A percentile compares a stretch with the other conserved stretches of the same genome.
Conservation (phyloP, 2,113 vertebrate species). For the Pachycephala philippinensis region DNA sequence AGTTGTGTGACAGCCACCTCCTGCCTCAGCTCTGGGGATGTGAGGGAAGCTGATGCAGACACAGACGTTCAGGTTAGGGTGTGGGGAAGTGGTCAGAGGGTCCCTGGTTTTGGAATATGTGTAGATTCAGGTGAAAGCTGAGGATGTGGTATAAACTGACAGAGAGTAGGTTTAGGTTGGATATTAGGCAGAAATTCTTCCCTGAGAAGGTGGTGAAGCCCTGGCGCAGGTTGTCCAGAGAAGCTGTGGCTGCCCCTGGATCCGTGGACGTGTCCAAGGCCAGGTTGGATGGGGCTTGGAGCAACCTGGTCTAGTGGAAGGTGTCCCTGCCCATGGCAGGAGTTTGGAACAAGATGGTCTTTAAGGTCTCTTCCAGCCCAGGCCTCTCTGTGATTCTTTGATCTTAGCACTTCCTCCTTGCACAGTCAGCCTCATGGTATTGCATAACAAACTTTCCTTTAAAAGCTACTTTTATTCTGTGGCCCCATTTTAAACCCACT, state of each 20-base stretch:
- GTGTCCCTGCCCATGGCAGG: not conserved
- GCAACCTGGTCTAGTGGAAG: fast-evolving
- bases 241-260: not conserved
- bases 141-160: not conserved
- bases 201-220: not conserved
- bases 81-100: not conserved
- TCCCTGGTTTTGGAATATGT: not conserved
- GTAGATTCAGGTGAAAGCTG: not conserved
- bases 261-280: not conserved
- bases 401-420: not conserved
- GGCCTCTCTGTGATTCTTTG: not conserved
- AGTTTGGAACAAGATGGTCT: not conserved
- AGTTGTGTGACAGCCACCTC: not conserved
- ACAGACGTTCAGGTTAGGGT: fast-evolving
- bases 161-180: not conserved
- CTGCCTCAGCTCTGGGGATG: fast-evolving
- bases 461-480: not conserved
- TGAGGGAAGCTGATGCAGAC: not conserved
- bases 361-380: not conserved
- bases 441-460: not conserved
- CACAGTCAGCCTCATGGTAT: not conserved
- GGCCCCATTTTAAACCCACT: not conserved
- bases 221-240: not conserved
- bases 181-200: not conserved
- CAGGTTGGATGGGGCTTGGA: not conserved